Evolutionary conservation across 2,797 vertebrate species (phyloP).

Genomic region (Tokudaia muenninki): DNA sequence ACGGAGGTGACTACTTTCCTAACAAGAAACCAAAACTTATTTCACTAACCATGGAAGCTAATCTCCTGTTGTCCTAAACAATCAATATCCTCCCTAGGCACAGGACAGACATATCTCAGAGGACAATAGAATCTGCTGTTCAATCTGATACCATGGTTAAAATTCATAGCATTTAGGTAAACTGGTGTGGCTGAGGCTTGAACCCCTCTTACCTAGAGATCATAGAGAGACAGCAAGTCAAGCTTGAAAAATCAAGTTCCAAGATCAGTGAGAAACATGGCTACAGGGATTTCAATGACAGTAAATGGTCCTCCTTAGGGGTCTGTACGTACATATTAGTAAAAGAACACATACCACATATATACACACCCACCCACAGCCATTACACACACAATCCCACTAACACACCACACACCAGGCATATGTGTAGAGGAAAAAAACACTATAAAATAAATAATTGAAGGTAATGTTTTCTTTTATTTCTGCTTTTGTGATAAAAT

Average conservation of each 20-base stretch:
- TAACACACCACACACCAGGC: not conserved
- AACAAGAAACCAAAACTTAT: not conserved
- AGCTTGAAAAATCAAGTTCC: not conserved
- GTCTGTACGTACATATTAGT: not conserved
- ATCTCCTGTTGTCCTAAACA: not conserved
- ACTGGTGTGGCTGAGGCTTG: not conserved
- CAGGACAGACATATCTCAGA: too few relatives aligned
- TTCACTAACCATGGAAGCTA: not conserved
- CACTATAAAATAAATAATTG: not conserved
- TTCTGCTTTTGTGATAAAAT: not conserved
- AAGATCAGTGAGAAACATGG: not conserved
- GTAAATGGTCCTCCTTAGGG: not conserved
- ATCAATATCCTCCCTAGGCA: not conserved
- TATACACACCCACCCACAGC: not conserved
- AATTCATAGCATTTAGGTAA: not conserved
- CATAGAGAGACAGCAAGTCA: not conserved
- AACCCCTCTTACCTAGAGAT: not conserved
- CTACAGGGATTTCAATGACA: not conserved
- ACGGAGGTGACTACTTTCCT: not conserved
- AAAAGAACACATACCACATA: not conserved
- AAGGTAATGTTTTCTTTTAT: not conserved
- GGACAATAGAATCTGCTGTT: not conserved
- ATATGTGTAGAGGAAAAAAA: not conserved
- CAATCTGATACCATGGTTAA: not conserved
- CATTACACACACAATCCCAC: not conserved